Evolutionary conservation across 2,797 vertebrate genomes (phyloP), one percentile per base, ranked within the genome.

Genomic region (Mallotus villosus): DNA sequence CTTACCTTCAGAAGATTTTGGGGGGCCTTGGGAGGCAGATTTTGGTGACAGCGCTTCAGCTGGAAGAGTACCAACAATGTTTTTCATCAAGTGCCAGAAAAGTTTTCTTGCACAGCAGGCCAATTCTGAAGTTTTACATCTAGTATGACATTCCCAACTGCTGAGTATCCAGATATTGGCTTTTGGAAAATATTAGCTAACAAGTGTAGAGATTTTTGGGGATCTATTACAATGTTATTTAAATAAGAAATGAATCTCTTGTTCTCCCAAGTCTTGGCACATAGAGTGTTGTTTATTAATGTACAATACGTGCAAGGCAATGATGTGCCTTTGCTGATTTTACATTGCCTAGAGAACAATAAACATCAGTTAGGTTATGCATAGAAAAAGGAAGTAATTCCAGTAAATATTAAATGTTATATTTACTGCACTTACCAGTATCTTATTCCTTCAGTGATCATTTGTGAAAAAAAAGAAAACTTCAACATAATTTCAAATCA

Each of bases 41-140:
- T 89, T 90, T 63, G 94, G 93, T 0, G 83, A 85, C 71, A 91
- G 65, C 41, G 90, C 91, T 82, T 96, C 96, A 74, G 94, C 95
- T 90, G 90, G 67, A 87, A 90, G 55, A 55, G 24, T 22, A n/a
- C 9, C 22, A 49, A 66, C 1, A 7, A 17, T 37, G 14, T 22
- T 66, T 66, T 66, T 5, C 25, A 49, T 25, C 51, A 4, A 53
- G 51, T 19, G 11, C 37, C 51, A 53, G 16, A 53, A 7, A 53
- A 19, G 51, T n/a, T 53, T n/a, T n/a, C 19, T 4, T 53, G 3
- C 17, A 41, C 37, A 41, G 37, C 11, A 41, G 37, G 37, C 37
- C 37, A 11, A 41, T 41, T 41, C 37, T 41, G 11, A 41, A 11
- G 8, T 41, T 9, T 37, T 8, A 37, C 8, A 9, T 37, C 34